Evolutionary conservation across 2,888 invertebrate species (phyloP), one percentile per base, ranked within the genome.

Genomic region (Pinctada fucata): DNA sequence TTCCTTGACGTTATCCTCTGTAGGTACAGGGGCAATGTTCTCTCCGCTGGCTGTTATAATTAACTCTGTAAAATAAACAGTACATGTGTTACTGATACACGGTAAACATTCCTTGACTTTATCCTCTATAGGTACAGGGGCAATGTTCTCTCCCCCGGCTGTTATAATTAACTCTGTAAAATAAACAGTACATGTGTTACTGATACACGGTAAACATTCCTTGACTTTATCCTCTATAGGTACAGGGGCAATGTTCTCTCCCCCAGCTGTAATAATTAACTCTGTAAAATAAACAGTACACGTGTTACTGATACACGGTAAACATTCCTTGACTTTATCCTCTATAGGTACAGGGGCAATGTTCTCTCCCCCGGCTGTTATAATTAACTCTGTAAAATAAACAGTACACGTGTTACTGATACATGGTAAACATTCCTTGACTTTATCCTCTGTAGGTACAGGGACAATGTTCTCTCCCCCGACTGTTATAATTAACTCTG

Each of bases 361-460:
- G 92, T 98, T 98, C 93, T 98, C 98, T 52, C 98, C 98, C 50
- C 98, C 98, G 68, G 98, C 97, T 2, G 98, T 98, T 86, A 98
- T 97, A 71, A 98, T 94, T 68, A 98, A 91, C 92, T 98, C 98
- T 95, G 83, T 52, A 85, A 84, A 51, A 75, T 47, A 58, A 51
- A 2, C 95, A 96, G 93, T 97, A 31, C 31, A 31, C 1, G 31
- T 31, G 31, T 31, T 31, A 31, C 31, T 31, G 31, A 31, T 31
- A 31, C 31, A 31, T 1, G 31, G 31, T 31, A 31, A 31, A 31
- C 31, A 31, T 31, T 31, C 31, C 31, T 31, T 31, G 31, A 31
- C 31, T 0, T 31, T 31, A 31, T 31, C 31, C 31, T 31, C 31
- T 31, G 31, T 31, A 31, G 31, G 31, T 31, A 31, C 31, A 31